A percentile compares a stretch with the other conserved stretches of the same genome.
These are phyloP conservation scores for Lycaena phlaeas DNA, from an alignment of 2,888 invertebrate genomes.

Conservation along the genomic window DNA sequence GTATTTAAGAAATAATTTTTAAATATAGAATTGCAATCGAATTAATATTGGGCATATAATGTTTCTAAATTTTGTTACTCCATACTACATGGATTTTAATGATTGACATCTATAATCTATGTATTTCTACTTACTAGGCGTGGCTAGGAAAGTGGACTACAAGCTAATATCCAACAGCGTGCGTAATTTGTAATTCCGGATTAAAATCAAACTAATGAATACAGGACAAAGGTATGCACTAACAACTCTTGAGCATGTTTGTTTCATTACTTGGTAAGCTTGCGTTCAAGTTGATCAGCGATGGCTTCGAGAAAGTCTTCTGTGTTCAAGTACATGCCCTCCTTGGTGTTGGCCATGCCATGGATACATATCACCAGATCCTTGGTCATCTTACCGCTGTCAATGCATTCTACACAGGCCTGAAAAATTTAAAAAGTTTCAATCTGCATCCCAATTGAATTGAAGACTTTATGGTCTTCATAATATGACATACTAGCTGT, in stretches of 20 bases:
- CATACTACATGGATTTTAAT: too few relatives aligned
- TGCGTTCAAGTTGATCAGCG: constrained; percentile 77
- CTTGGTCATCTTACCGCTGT: constrained; percentile 90
- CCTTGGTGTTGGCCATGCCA: constrained; percentile 85
- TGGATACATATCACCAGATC: constrained; percentile 91
- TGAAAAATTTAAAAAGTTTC: constrained; percentile 26
- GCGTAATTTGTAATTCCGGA: neutral
- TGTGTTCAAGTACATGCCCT: constrained; percentile 86
- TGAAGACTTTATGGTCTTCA: neutral
- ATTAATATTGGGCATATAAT: too few relatives aligned
- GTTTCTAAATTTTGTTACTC: too few relatives aligned
- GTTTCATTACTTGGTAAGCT: constrained; percentile 42
- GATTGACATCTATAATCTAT: too few relatives aligned
- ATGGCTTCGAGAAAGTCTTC: constrained; percentile 90
- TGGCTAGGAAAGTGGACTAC: neutral
- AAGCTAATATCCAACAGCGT: neutral
- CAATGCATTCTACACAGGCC: constrained; percentile 87
- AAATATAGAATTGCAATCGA: too few relatives aligned
- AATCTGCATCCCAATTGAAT: neutral
- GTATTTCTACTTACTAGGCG: neutral
- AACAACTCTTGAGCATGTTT: neutral
- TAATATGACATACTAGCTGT: too few relatives aligned
- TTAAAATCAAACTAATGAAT: neutral
- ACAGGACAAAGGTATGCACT: neutral
- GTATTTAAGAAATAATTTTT: neutral